Evolutionary conservation across 2,888 invertebrate species (phyloP).

Genomic region (Philereme transversata): DNA sequence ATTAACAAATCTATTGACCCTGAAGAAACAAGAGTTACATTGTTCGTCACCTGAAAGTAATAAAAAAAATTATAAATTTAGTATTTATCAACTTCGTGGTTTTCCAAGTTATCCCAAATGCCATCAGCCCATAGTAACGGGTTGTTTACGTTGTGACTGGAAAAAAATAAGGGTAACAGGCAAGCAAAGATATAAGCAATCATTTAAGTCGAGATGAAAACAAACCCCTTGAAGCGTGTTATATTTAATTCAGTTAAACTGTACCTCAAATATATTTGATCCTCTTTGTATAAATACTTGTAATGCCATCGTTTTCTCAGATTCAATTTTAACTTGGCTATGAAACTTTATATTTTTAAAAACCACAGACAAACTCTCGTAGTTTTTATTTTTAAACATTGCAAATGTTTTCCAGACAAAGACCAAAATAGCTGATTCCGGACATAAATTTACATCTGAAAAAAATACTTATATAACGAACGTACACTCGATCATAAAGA

Average conservation of each 20-base stretch:
- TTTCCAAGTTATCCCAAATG: too few relatives aligned
- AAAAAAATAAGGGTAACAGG: too few relatives aligned
- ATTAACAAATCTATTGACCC: slow-evolving; percentile 9
- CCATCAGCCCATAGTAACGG: too few relatives aligned
- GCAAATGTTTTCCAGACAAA: slow-evolving; percentile 11
- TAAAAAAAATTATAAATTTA: too few relatives aligned
- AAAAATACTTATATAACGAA: background rate
- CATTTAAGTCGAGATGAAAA: too few relatives aligned
- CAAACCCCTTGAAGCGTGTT: too few relatives aligned
- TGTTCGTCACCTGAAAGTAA: slow-evolving; percentile 16
- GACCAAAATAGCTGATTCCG: slow-evolving; percentile 58
- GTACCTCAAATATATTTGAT: slow-evolving; percentile 25
- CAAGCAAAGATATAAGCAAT: too few relatives aligned
- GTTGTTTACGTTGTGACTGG: too few relatives aligned
- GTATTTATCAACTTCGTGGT: too few relatives aligned
- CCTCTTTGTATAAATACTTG: slow-evolving; percentile 21
- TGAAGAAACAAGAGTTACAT: slow-evolving; percentile 6
- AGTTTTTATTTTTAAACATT: background rate
- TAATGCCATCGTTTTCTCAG: slow-evolving; percentile 17
- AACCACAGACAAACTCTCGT: background rate
- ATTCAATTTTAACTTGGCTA: slow-evolving; percentile 4
- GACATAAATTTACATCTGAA: slow-evolving; percentile 84
- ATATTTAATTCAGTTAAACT: too few relatives aligned
- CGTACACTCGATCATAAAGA: too few relatives aligned
- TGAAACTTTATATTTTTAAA: slow-evolving; percentile 19